A percentile compares a stretch with the other conserved stretches of the same genome.
Evolutionary conservation across 2,888 invertebrate genomes (phyloP).

Genomic region (Unio pictorum): DNA sequence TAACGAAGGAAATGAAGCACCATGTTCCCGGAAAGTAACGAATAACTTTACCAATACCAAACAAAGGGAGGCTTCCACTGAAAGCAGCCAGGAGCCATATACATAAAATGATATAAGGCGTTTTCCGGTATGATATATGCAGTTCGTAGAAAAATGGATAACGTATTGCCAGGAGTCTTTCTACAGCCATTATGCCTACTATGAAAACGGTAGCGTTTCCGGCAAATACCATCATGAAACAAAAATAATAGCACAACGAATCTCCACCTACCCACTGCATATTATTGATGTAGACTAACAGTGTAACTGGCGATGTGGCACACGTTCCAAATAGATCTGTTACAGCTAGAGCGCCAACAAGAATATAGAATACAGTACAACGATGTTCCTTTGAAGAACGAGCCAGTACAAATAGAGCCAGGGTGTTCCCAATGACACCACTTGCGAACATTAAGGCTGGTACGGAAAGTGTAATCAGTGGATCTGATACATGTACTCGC

Average conservation of each 20-base stretch:
- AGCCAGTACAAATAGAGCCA: constrained; percentile 64
- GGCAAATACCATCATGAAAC: constrained; percentile 66
- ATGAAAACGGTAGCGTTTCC: constrained; percentile 65
- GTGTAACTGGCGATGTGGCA: constrained; percentile 55
- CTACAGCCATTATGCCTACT: constrained; percentile 69
- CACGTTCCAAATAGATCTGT: constrained; percentile 67
- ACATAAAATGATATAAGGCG: constrained; percentile 41
- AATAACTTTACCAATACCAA: constrained; percentile 67
- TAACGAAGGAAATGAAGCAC: constrained; percentile 70
- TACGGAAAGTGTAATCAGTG: constrained; percentile 28
- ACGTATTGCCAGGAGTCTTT: constrained; percentile 63
- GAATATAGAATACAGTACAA: constrained; percentile 65
- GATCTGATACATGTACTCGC: constrained; percentile 4
- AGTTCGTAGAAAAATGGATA: constrained; percentile 62
- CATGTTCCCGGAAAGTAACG: constrained; percentile 69
- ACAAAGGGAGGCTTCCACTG: constrained; percentile 60
- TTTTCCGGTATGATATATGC: constrained; percentile 47
- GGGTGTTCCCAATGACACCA: constrained; percentile 62
- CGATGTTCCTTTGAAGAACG: constrained; percentile 56
- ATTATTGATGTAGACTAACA: constrained; percentile 50
- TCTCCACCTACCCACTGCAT: constrained; percentile 60
- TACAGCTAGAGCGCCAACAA: constrained; percentile 65
- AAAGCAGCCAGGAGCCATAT: constrained; percentile 54
- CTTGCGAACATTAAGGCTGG: constrained; percentile 52
- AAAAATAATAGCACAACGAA: constrained; percentile 63